phyloP scores from a whole-genome alignment of 2,113 vertebrate species.

The Gopherus evgoodei region DNA sequence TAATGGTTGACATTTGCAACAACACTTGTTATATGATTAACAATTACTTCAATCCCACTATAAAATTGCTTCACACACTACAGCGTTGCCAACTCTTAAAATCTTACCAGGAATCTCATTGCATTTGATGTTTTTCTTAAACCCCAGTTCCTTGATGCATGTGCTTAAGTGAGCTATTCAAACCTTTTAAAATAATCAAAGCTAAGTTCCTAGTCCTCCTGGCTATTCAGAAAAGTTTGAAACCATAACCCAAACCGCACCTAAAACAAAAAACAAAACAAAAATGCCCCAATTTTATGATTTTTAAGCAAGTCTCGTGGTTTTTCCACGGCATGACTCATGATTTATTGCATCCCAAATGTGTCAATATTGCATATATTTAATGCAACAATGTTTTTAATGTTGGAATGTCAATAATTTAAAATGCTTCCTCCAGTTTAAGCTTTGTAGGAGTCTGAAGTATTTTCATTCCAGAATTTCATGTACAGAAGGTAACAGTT shows the following conservation, averaged over 20 bases:
- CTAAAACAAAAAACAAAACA: background rate
- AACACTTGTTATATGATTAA: background rate
- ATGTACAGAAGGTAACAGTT: background rate
- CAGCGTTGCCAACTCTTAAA: background rate
- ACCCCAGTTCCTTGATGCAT: background rate
- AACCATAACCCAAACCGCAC: accelerated
- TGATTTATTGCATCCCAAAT: conserved; percentile 20
- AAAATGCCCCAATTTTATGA: background rate
- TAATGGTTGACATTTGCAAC: background rate
- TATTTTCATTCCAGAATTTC: background rate
- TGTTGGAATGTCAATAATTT: conserved; percentile 54
- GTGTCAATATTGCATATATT: conserved; percentile 53
- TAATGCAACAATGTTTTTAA: conserved; percentile 54
- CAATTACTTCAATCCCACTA: background rate
- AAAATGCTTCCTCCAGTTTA: conserved; percentile 15
- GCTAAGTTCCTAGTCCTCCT: background rate
- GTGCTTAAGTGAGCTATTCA: background rate
- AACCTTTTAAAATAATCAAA: background rate
- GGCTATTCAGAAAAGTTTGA: background rate
- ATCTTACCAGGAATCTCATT: accelerated
- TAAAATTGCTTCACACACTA: background rate
- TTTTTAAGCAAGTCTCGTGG: background rate
- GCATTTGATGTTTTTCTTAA: background rate
- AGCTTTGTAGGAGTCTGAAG: background rate
- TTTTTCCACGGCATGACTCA: background rate